These are phyloP conservation scores for Sparidentex hasta DNA, from an alignment of 2,797 vertebrate genomes.

Conservation along the genomic window DNA sequence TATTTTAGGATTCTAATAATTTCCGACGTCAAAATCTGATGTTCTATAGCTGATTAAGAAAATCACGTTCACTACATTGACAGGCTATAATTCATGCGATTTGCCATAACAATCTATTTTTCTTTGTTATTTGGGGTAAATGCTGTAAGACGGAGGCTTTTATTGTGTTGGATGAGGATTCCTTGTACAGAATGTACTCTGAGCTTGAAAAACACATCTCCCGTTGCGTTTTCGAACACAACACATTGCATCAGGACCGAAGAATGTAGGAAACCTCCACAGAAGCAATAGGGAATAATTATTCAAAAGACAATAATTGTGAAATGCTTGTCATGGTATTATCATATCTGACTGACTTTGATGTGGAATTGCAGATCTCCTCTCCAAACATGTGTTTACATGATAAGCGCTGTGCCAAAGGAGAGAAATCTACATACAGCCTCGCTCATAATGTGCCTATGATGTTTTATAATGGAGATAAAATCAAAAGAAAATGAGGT, in stretches of 20 bases:
- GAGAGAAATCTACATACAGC: conserved; percentile 24
- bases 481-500: conserved; percentile 25
- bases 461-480: conserved; percentile 11
- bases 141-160: conserved; percentile 35
- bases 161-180: conserved; percentile 15
- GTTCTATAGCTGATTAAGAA: conserved; percentile 49
- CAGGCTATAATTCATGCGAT: conserved; percentile 39
- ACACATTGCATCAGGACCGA: conserved; percentile 20
- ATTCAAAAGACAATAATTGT: conserved; percentile 31
- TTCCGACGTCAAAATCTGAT: conserved; percentile 31
- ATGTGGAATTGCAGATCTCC: conserved; percentile 28
- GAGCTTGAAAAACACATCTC: conserved; percentile 30
- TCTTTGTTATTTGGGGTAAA: conserved; percentile 32
- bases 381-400: conserved; percentile 45
- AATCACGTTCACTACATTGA: conserved; percentile 33
- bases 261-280: conserved; percentile 26
- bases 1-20: conserved; percentile 44
- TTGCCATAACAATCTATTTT: conserved; percentile 25
- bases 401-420: conserved; percentile 50
- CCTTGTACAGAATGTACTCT: conserved; percentile 20
- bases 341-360: conserved; percentile 38
- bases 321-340: conserved; percentile 27
- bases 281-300: conserved; percentile 1
- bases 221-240: background rate
- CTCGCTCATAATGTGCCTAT: conserved; percentile 7